Percentiles rank a stretch among this genome's conserved stretches.
These are phyloP conservation scores for Sciurus vulgaris DNA, from an alignment of 2,797 vertebrate genomes.

Conservation along the genomic window DNA sequence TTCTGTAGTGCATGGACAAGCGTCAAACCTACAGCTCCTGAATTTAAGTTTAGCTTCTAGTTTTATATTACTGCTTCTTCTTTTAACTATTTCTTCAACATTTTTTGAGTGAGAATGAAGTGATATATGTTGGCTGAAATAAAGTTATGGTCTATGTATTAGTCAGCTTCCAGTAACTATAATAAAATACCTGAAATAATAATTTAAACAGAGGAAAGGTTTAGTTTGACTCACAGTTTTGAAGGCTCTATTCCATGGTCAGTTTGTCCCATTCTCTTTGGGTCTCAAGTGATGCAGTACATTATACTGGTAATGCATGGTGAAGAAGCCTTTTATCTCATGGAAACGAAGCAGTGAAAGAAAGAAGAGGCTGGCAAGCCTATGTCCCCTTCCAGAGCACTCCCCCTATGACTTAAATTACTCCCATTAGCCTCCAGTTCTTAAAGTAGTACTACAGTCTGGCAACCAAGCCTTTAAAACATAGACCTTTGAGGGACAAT, in stretches of 20 bases:
- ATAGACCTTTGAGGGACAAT: not conserved
- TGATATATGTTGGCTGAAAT: not conserved
- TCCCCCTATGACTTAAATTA: not conserved
- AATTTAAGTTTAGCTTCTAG: conserved; percentile 12
- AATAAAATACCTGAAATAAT: not conserved
- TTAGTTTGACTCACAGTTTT: not conserved
- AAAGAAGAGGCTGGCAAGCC: not conserved
- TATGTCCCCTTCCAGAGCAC: not conserved
- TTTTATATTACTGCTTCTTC: not conserved
- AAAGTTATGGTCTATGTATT: not conserved
- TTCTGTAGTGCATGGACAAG: not conserved
- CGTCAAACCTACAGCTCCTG: not conserved
- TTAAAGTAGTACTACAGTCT: not conserved
- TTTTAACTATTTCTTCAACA: not conserved
- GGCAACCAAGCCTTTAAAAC: not conserved
- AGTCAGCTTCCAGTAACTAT: not conserved
- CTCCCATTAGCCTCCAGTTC: not conserved
- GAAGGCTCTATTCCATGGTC: not conserved
- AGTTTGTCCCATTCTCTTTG: not conserved
- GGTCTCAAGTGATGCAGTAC: not conserved
- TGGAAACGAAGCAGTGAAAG: not conserved
- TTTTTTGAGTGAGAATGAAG: not conserved
- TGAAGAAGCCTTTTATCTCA: not conserved
- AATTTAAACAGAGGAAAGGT: not conserved
- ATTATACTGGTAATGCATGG: too few species aligned